phyloP scores from a whole-genome alignment of 2,888 invertebrate genomes.

The Hemicrepidius hirtus region DNA sequence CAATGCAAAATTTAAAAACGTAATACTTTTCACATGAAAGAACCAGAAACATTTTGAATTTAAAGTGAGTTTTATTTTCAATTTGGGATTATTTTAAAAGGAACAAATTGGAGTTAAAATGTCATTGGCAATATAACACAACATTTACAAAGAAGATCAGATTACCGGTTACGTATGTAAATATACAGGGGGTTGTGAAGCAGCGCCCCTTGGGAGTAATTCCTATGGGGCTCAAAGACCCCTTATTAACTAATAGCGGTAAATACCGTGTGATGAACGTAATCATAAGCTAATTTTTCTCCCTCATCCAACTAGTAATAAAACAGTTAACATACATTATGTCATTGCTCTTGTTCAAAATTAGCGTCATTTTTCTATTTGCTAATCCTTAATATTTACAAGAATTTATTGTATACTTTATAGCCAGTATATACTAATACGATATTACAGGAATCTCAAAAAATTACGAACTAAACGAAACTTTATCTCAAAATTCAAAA shows the following conservation, averaged over 20 bases:
- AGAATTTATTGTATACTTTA: too few species aligned
- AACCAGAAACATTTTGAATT: too few species aligned
- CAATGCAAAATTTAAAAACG: background rate
- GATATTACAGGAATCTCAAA: too few species aligned
- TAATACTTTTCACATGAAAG: background rate
- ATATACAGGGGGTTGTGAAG: constrained; percentile 58
- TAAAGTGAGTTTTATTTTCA: too few species aligned
- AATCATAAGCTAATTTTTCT: constrained; percentile 72
- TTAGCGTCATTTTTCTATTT: constrained; percentile 25
- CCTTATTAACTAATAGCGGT: constrained; percentile 72
- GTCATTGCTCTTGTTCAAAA: constrained; percentile 3
- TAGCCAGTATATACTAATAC: too few species aligned
- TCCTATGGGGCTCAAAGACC: constrained; percentile 65
- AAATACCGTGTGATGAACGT: constrained; percentile 72
- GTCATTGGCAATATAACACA: constrained; percentile 34
- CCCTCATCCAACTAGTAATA: constrained; percentile 67
- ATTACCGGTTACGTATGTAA: constrained; percentile 63
- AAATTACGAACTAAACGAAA: too few species aligned
- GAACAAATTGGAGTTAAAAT: constrained; percentile 24
- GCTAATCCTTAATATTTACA: too few species aligned
- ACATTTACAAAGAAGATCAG: constrained; percentile 55
- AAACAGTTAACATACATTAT: constrained; percentile 70
- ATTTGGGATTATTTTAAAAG: background rate
- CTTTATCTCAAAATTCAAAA: too few species aligned
- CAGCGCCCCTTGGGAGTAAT: constrained; percentile 57